These are phyloP conservation scores for Lateolabrax maculatus DNA, from an alignment of 2,797 vertebrate genomes.

Conservation along the genomic window DNA sequence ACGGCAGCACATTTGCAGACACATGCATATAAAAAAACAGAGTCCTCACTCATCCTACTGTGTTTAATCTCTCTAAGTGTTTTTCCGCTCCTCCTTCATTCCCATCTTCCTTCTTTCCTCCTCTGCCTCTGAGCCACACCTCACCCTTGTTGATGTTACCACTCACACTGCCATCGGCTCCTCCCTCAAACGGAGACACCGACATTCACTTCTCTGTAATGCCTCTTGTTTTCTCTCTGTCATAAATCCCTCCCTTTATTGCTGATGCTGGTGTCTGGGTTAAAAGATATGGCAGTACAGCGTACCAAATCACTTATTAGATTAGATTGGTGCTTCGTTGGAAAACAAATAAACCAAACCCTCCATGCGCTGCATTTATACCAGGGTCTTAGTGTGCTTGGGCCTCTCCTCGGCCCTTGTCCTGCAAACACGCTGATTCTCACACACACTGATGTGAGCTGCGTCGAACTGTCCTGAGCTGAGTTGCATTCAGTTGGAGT, in stretches of 20 bases:
- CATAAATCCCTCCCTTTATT: slow-evolving; percentile 67
- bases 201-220: slow-evolving; percentile 41
- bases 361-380: not conserved
- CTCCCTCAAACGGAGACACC: slow-evolving; percentile 52
- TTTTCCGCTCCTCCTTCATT: slow-evolving; percentile 57
- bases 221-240: slow-evolving; percentile 35
- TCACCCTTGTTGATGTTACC: slow-evolving; percentile 44
- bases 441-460: not conserved
- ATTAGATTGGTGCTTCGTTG: slow-evolving; percentile 49
- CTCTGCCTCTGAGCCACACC: slow-evolving; percentile 26
- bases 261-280: slow-evolving; percentile 61
- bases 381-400: not conserved
- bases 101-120: slow-evolving; percentile 17
- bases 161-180: slow-evolving; percentile 61
- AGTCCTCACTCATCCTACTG: slow-evolving; percentile 57
- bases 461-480: not conserved
- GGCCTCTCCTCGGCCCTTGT: not conserved
- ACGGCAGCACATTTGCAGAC: slow-evolving; percentile 58
- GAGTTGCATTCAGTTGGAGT: not conserved
- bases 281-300: slow-evolving; percentile 40
- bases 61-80: slow-evolving; percentile 83
- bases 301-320: slow-evolving; percentile 56
- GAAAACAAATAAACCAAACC: slow-evolving; percentile 48
- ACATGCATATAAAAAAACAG: slow-evolving; percentile 67
- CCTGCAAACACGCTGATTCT: not conserved